Conservation (phyloP, 2,888 invertebrate species). For the Eudemis profundana region DNA sequence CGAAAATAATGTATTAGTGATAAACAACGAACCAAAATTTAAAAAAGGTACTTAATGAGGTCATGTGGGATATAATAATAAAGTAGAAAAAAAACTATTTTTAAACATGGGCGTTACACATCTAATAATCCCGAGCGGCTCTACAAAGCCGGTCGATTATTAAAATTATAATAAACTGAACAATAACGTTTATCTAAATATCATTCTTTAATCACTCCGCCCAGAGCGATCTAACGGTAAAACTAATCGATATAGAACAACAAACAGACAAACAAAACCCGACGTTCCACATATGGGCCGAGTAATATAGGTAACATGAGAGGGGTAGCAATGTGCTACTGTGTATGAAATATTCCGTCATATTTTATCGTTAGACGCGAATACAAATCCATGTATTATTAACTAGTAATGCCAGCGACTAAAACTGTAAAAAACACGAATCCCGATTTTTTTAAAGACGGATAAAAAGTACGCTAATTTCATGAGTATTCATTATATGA, state of each 20-base stretch:
- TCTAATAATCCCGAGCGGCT: not conserved
- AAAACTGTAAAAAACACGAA: too few relatives aligned
- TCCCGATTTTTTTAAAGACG: too few relatives aligned
- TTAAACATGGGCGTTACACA: not conserved
- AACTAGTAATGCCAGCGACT: too few relatives aligned
- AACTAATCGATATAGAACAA: conserved; percentile 9
- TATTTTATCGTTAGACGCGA: not conserved
- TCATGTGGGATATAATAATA: too few relatives aligned
- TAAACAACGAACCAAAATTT: too few relatives aligned
- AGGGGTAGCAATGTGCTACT: conserved; percentile 19
- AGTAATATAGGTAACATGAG: conserved; percentile 25
- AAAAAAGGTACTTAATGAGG: too few relatives aligned
- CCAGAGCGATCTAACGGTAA: conserved; percentile 9
- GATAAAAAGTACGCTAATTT: too few relatives aligned
- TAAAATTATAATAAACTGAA: conserved; percentile 18
- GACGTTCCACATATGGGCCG: conserved; percentile 12
- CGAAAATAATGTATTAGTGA: too few relatives aligned
- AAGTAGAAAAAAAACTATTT: not conserved
- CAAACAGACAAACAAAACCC: conserved; percentile 15
- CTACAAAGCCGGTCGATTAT: conserved; percentile 21
- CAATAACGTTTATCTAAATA: conserved; percentile 2
- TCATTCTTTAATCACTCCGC: conserved; percentile 22
- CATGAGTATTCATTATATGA: too few relatives aligned
- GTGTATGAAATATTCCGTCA: conserved; percentile 3
- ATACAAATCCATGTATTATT: too few relatives aligned